These are phyloP conservation scores for Noctua comes DNA, from an alignment of 2,888 invertebrate genomes.

Conservation along the genomic window DNA sequence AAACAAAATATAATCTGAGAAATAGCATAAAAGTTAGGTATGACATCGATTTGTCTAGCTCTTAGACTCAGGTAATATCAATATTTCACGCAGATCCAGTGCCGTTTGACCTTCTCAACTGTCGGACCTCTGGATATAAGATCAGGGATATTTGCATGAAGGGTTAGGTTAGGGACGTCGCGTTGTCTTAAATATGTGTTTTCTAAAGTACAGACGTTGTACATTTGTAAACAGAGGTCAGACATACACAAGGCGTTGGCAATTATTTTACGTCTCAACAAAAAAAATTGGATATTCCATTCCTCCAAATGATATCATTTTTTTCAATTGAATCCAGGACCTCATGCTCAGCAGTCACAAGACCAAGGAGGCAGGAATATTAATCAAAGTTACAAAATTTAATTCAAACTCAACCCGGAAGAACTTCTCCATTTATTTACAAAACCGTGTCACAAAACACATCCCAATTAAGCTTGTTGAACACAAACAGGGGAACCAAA, in stretches of 20 bases:
- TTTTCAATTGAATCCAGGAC: too few relatives aligned
- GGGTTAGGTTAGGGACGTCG: constrained; percentile 24
- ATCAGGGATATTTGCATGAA: constrained; percentile 43
- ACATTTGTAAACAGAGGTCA: constrained; percentile 18
- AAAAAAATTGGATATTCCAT: too few relatives aligned
- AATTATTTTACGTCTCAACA: background rate
- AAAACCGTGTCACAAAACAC: constrained; percentile 10
- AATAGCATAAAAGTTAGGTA: background rate
- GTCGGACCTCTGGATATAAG: constrained; percentile 35
- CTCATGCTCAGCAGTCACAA: too few relatives aligned
- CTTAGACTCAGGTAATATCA: constrained; percentile 43
- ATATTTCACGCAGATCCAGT: constrained; percentile 39
- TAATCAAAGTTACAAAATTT: background rate
- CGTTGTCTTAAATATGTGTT: constrained; percentile 35
- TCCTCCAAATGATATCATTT: too few relatives aligned
- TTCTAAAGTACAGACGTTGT: constrained; percentile 18
- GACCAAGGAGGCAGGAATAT: background rate
- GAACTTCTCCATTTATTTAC: background rate
- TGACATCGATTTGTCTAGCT: constrained; percentile 15
- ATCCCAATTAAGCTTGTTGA: constrained; percentile 29
- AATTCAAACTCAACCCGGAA: background rate
- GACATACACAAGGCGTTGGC: background rate
- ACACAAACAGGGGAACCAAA: constrained; percentile 34
- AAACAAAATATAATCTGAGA: background rate
- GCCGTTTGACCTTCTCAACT: constrained; percentile 43